Conservation (phyloP, 2,113 vertebrate genomes). For the Aythya baeri region DNA sequence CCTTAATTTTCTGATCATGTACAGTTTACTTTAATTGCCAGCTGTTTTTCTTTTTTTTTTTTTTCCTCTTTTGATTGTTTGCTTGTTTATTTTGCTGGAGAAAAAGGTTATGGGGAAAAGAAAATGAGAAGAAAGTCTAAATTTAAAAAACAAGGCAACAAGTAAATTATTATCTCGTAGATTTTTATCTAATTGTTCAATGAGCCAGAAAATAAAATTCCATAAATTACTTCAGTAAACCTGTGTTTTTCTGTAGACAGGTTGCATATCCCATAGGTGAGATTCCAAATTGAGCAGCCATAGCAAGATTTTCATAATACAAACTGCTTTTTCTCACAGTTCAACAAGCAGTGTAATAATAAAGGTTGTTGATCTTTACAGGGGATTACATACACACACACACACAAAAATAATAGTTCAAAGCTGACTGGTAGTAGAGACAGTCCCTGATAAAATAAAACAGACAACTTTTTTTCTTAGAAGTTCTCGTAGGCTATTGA, state of each 20-base stretch:
- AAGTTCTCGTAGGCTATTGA: background rate
- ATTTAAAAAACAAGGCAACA: background rate
- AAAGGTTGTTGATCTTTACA: background rate
- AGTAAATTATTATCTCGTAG: background rate
- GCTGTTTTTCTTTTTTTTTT: background rate
- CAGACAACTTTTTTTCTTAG: background rate
- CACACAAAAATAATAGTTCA: background rate
- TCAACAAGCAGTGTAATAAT: background rate
- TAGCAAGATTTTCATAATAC: background rate
- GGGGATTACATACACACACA: background rate
- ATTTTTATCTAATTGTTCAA: background rate
- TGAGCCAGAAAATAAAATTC: background rate
- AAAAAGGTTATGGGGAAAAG: fast-evolving
- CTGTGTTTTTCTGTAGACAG: background rate
- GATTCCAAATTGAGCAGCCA: background rate
- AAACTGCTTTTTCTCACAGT: background rate
- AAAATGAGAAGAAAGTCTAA: too few species aligned
- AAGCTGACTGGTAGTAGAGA: background rate
- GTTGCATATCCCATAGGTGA: background rate
- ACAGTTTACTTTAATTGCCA: background rate
- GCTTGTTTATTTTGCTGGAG: background rate
- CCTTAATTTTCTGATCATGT: background rate
- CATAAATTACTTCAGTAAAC: background rate
- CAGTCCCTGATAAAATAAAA: background rate
- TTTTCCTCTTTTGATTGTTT: background rate